These are phyloP conservation scores for Larimichthys polyactis DNA, from an alignment of 2,113 vertebrate genomes.

Conservation along the genomic window DNA sequence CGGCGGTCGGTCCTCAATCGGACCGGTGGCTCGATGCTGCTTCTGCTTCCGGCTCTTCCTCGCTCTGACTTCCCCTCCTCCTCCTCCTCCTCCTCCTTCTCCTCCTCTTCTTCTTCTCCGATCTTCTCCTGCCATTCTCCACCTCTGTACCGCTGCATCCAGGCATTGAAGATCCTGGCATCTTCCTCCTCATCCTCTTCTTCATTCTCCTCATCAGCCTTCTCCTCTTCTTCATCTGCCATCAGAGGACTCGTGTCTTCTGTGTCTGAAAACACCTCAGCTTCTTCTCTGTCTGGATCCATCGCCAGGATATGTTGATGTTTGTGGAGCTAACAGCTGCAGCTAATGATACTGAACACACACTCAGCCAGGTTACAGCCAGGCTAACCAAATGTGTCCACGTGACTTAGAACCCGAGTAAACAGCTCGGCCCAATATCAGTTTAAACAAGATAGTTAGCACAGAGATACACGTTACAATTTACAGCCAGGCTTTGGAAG, in stretches of 20 bases:
- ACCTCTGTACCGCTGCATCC: constrained; percentile 67
- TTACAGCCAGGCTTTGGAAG: no score
- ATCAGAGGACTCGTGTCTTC: constrained; percentile 19
- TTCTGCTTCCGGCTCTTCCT: constrained; percentile 68
- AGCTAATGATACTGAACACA: no score
- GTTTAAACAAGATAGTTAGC: no score
- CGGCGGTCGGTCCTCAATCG: constrained; percentile 79
- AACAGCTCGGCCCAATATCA: no score
- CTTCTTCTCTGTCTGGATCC: constrained; percentile 61
- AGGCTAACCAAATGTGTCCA: no score
- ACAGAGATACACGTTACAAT: no score
- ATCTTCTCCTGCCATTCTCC: background rate
- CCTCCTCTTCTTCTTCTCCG: background rate
- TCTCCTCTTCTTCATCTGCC: constrained; percentile 25
- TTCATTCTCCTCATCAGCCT: constrained; percentile 15
- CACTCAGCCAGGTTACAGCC: no score
- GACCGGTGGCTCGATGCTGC: constrained; percentile 40
- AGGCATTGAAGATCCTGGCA: constrained; percentile 60
- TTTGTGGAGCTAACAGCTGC: background rate
- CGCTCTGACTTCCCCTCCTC: background rate
- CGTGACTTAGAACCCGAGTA: no score
- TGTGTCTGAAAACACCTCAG: constrained; percentile 32
- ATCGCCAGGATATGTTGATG: background rate
- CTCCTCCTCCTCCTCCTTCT: background rate
- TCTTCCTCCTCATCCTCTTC: constrained; percentile 48